Base-by-base conservation (phyloP, 2,113 vertebrate species). In the Rhipidura dahli region DNA sequence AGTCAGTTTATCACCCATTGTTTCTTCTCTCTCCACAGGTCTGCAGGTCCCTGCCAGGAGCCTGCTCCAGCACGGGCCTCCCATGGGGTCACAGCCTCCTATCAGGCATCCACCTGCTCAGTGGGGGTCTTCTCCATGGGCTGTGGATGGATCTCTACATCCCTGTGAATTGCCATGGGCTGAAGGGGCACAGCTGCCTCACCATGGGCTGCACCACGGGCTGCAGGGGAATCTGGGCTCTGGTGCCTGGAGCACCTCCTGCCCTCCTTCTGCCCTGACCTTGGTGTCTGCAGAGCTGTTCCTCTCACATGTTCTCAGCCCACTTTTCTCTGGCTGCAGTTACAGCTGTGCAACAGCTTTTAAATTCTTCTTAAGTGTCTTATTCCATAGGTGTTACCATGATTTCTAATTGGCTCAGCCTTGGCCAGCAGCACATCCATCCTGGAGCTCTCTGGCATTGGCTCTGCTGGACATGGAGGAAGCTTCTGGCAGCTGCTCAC, bases 281-380 rank as follows among this genome's bases (percentile, higher is more conserved):
- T 1, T 18, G 51, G 21, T 18, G 31, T 68, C 44, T 59, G 71
- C 37, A 76, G 71, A 2, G 31, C 21, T 22, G 26, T 7, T 31
- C 31, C 13, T 42, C 71, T 37, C 44, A 19, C 7, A 11, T 13
- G 26, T 42, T 68, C 37, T 76, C 11, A 76, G 0, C 6, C 33
- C 0, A 0, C 9, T 37, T 27, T 51, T 1, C 17, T 77, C 37
- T 44, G 27, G 53, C 37, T 24, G 47, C 47, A 49, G 24, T 49
- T 49, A 24, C 47, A 49, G 47, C 23, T 49, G 47, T 14, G 47
- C 23, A 49, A 49, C 14, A 49, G 23, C 47, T 49, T 49, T 49
- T 24, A 3, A 8, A 49, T 49, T 54, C 40, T 64, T 40, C 20
- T 66, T 42, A 21, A 9, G 9, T 66, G 2, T 35, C 4, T 21